A percentile compares a stretch with the other conserved stretches of the same genome.
Conservation (phyloP, 2,797 vertebrate genomes). For the Petrocephalus schoutedeni region DNA sequence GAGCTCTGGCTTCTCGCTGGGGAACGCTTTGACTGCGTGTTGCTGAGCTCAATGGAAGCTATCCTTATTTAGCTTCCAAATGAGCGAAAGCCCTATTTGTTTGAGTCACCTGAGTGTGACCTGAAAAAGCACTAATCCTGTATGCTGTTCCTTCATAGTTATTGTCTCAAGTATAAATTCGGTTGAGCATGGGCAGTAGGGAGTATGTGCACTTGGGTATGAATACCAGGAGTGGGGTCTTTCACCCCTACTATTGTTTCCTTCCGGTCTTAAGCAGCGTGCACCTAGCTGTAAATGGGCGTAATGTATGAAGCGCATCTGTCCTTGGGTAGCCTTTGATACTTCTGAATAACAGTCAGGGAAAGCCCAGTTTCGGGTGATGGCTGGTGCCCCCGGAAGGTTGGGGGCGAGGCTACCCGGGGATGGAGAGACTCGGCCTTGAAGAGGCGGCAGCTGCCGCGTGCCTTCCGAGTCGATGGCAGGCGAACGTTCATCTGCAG, state of each 20-base stretch:
- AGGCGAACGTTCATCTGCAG: neutral
- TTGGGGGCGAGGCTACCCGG: neutral
- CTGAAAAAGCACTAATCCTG: neutral
- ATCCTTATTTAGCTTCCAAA: neutral
- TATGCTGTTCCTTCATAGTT: neutral
- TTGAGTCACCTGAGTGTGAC: conserved; percentile 15
- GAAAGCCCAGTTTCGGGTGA: neutral
- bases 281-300: neutral
- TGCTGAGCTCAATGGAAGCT: neutral
- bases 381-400: neutral
- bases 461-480: neutral
- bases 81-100: neutral
- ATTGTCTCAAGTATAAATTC: conserved; percentile 1
- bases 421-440: neutral
- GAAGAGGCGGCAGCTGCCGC: neutral
- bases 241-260: neutral
- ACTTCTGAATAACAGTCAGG: neutral
- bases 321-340: neutral
- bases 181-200: neutral
- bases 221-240: conserved; percentile 1
- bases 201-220: neutral
- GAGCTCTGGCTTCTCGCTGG: neutral
- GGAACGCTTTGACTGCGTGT: neutral
- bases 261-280: neutral
- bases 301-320: neutral